Conservation (phyloP, 2,797 vertebrate species). For the Smutsia gigantea region DNA sequence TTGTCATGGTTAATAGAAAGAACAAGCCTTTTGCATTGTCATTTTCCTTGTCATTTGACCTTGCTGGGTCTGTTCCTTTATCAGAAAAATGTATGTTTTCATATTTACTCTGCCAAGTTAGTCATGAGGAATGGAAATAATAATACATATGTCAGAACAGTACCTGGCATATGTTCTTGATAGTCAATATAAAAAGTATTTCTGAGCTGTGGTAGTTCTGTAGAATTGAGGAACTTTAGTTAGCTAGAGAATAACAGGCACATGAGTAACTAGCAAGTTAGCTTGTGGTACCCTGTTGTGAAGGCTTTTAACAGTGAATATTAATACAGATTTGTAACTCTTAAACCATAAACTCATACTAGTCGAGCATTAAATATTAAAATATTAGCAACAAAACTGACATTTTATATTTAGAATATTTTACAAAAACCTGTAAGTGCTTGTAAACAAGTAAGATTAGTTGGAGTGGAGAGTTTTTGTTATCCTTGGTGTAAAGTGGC, state of each 20-base stretch:
- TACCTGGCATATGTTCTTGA: neutral
- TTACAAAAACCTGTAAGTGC: neutral
- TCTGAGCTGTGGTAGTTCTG: neutral
- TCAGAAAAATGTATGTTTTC: slow-evolving; percentile 3
- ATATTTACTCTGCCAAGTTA: neutral
- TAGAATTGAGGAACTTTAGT: neutral
- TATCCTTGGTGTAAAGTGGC: neutral
- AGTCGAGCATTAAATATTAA: neutral
- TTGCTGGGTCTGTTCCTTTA: neutral
- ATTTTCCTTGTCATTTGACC: neutral
- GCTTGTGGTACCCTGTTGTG: neutral
- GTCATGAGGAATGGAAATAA: neutral
- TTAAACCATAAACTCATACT: neutral
- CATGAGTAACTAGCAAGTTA: too few species aligned
- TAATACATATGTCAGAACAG: neutral
- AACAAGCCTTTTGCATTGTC: neutral
- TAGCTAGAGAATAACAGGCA: neutral
- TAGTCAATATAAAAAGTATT: neutral
- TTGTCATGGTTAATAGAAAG: neutral
- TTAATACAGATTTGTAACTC: neutral
- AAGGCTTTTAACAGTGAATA: neutral
- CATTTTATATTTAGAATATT: neutral
- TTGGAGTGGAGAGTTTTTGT: neutral
- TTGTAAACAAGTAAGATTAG: neutral
- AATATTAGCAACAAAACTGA: neutral